Percentiles rank a stretch among this genome's conserved stretches.
Conservation (phyloP, 1,140 invertebrate species). For the Drosophila bocki region DNA sequence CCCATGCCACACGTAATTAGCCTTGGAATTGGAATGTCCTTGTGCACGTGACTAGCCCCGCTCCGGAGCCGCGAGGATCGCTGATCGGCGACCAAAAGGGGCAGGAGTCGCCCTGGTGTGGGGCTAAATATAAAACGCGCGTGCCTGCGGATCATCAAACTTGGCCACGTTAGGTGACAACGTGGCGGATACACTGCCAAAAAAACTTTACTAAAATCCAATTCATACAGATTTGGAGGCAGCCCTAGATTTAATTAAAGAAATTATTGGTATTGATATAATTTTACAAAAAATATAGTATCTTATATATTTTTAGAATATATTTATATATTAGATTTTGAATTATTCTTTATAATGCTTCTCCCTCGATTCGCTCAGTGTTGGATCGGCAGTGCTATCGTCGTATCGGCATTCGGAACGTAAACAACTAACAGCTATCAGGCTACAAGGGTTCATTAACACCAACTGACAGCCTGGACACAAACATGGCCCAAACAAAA, state of each 20-base stretch:
- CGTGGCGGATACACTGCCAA: conserved; percentile 12
- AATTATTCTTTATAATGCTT: not conserved
- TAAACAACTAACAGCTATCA: conserved; percentile 70
- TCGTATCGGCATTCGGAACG: conserved; percentile 53
- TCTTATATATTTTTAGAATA: not conserved
- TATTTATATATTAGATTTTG: not conserved
- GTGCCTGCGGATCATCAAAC: conserved; percentile 78
- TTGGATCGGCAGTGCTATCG: conserved; percentile 30
- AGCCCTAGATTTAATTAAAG: not conserved
- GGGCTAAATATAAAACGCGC: conserved; percentile 80
- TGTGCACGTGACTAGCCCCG: conserved; percentile 78
- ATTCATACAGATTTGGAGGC: not conserved
- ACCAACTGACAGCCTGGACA: conserved; percentile 55
- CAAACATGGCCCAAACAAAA: conserved; percentile 41
- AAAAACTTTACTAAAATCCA: not conserved
- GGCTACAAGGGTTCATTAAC: conserved; percentile 77
- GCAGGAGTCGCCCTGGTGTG: conserved; percentile 37
- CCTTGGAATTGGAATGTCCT: conserved; percentile 84
- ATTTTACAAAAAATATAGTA: not conserved
- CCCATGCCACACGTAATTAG: conserved; percentile 78
- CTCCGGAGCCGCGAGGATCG: conserved; percentile 23
- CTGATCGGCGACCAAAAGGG: conserved; percentile 1
- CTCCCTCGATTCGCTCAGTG: conserved; percentile 1
- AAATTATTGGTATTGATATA: not conserved
- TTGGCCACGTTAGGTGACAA: conserved; percentile 61